phyloP scores from a whole-genome alignment of 2,797 vertebrate species.

The Poeciliopsis turneri region DNA sequence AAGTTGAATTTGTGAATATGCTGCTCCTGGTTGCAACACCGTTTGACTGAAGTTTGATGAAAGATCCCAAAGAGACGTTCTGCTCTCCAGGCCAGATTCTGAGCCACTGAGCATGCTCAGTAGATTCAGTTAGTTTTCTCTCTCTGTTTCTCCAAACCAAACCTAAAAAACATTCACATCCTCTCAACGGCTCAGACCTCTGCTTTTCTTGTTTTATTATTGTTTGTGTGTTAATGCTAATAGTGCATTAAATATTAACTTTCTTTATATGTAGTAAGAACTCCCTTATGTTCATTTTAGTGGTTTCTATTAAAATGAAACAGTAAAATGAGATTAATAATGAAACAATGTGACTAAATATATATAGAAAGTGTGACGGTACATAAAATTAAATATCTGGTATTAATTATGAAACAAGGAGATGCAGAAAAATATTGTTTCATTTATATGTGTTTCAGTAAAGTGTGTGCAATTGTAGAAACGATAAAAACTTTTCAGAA shows the following conservation, averaged over 20 bases:
- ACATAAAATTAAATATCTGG: neutral
- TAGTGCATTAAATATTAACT: neutral
- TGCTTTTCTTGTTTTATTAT: neutral
- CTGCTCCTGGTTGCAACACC: neutral
- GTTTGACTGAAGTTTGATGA: constrained; percentile 43
- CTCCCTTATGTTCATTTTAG: neutral
- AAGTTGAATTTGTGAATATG: neutral
- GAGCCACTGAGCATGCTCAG: constrained; percentile 13
- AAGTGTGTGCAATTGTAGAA: neutral
- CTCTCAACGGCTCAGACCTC: neutral
- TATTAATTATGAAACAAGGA: neutral
- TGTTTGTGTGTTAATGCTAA: neutral
- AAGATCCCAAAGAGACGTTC: constrained; percentile 40
- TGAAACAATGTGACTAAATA: neutral
- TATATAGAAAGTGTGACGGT: neutral
- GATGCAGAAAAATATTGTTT: neutral
- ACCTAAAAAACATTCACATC: neutral
- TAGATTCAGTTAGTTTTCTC: neutral
- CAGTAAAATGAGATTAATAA: neutral
- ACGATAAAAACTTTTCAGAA: neutral
- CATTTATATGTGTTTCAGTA: neutral
- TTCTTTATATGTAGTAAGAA: neutral
- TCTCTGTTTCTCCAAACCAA: neutral
- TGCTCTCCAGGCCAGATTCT: constrained; percentile 11
- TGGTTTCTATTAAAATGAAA: neutral